phyloP scores from a whole-genome alignment of 2,797 vertebrate genomes.

The Botia kubotai region DNA sequence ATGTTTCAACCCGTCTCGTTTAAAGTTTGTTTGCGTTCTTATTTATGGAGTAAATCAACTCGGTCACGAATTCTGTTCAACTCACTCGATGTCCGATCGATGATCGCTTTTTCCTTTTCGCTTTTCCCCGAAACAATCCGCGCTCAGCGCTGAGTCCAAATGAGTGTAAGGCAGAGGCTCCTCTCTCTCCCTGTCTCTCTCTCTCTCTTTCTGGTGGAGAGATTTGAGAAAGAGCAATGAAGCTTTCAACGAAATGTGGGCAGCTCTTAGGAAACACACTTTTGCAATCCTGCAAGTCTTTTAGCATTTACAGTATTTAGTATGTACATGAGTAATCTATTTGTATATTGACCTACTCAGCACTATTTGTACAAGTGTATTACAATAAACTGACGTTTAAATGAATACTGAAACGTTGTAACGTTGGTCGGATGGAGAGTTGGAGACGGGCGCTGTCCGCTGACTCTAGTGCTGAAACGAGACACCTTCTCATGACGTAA shows the following conservation, averaged over 20 bases:
- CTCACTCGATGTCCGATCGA: constrained; percentile 23
- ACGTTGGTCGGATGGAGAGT: background rate
- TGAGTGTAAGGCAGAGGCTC: constrained; percentile 31
- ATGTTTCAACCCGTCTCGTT: background rate
- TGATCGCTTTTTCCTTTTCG: background rate
- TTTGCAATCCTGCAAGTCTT: background rate
- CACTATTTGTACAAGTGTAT: constrained; percentile 4
- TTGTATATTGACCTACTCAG: background rate
- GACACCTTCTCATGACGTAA: constrained; percentile 4
- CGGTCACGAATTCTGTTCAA: background rate
- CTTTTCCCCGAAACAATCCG: constrained; percentile 22
- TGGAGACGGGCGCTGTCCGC: constrained; percentile 39
- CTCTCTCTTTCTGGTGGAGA: constrained; percentile 36
- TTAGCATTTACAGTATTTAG: background rate
- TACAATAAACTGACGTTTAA: background rate
- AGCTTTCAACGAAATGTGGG: constrained; percentile 31
- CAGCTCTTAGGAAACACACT: constrained; percentile 3
- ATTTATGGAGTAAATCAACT: constrained; percentile 3
- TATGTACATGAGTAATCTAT: no score
- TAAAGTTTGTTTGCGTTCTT: background rate
- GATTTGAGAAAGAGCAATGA: constrained; percentile 33
- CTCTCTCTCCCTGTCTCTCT: constrained; percentile 26
- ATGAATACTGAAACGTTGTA: background rate
- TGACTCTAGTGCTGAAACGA: constrained; percentile 42
- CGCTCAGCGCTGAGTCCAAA: constrained; percentile 29